phyloP scores from a whole-genome alignment of 2,113 vertebrate species.

The Coturnix japonica region DNA sequence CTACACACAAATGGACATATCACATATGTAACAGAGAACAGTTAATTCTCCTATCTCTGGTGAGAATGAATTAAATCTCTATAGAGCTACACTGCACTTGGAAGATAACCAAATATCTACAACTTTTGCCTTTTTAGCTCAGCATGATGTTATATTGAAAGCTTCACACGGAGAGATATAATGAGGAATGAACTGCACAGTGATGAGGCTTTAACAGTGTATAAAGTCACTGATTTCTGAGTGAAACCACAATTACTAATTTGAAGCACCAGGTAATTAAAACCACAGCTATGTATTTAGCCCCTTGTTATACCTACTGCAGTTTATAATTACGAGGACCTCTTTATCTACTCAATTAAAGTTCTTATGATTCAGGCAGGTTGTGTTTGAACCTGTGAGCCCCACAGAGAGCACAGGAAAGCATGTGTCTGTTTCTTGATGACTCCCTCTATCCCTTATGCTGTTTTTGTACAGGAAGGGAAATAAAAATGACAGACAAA shows the following conservation, averaged over 20 bases:
- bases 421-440: conserved; percentile 43
- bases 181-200: conserved; percentile 80
- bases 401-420: conserved; percentile 54
- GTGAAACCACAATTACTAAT: conserved; percentile 89
- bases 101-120: conserved; percentile 82
- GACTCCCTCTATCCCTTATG: conserved; percentile 16
- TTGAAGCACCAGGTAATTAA: conserved; percentile 90
- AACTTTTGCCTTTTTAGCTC: conserved; percentile 76
- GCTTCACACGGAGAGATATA: conserved; percentile 79
- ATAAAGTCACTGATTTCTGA: conserved; percentile 85
- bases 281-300: conserved; percentile 88
- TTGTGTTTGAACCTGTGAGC: conserved; percentile 75
- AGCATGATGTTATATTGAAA: conserved; percentile 77
- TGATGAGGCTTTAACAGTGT: conserved; percentile 80
- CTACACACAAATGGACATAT: not conserved
- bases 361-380: conserved; percentile 75
- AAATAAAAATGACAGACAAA: not conserved
- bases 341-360: conserved; percentile 87
- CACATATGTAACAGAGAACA: conserved; percentile 64
- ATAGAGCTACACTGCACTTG: conserved; percentile 78
- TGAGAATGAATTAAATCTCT: conserved; percentile 80
- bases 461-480: conserved; percentile 17
- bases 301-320: conserved; percentile 88
- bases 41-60: conserved; percentile 72
- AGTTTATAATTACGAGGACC: conserved; percentile 87